phyloP scores from a whole-genome alignment of 2,113 vertebrate genomes.

The Pelecanoides urinatrix region DNA sequence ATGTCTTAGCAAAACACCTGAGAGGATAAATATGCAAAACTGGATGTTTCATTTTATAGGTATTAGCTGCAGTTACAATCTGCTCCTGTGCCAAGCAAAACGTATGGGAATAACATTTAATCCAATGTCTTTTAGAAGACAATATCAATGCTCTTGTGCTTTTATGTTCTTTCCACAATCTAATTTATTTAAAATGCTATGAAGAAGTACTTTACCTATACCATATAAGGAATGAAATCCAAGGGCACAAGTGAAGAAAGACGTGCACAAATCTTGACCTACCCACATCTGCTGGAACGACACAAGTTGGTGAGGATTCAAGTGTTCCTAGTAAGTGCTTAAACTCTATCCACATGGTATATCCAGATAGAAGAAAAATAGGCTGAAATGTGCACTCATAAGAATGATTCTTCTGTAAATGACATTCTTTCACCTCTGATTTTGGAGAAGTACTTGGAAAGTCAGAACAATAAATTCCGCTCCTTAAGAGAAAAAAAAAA shows the following conservation, averaged over 20 bases:
- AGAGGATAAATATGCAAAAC: neutral
- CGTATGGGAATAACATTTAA: neutral
- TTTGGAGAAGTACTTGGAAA: conserved; percentile 63
- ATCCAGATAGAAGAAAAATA: conserved; percentile 83
- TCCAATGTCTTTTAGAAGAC: neutral
- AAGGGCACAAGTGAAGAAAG: neutral
- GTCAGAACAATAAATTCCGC: conserved; percentile 76
- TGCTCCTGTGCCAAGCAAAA: neutral
- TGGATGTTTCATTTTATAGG: neutral
- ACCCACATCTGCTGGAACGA: conserved; percentile 87
- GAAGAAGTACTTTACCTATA: neutral
- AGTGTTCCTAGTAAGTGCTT: conserved; percentile 75
- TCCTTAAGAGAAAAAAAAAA: conserved; percentile 63
- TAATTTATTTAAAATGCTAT: neutral
- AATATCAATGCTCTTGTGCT: neutral
- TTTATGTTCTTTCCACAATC: neutral
- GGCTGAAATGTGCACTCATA: conserved; percentile 81
- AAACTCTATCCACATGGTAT: conserved; percentile 90
- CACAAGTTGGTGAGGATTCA: conserved; percentile 80
- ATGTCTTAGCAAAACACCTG: neutral
- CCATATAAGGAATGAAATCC: neutral
- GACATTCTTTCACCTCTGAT: conserved; percentile 71
- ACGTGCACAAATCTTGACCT: conserved; percentile 27
- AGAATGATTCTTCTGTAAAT: conserved; percentile 58
- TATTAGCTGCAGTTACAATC: neutral